Evolutionary conservation across 2,888 invertebrate genomes (phyloP), one percentile per base, ranked within the genome.

Genomic region (Heliconius hortense): DNA sequence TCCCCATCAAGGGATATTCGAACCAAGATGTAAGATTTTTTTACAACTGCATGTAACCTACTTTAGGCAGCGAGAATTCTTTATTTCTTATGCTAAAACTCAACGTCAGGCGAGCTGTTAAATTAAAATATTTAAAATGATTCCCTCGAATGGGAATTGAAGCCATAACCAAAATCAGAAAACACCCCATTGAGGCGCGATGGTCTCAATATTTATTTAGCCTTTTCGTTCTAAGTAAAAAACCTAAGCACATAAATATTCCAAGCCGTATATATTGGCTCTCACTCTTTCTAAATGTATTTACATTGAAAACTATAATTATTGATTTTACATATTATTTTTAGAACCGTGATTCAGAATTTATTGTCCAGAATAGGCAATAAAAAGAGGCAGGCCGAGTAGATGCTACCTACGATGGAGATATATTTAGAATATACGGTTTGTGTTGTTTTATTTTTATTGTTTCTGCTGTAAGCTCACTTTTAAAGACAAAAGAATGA

Each of bases 241-340:
- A 13, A 26, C n/a, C 1, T 59, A 26, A 59, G 4, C 13, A 59
- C 13, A 7, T 60, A 60, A 26, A 48, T 21, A 67, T 4, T 8
- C 26, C 43, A 8, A 35, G 8, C 31, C 24, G 15, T 67, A 24
- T 26, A n/a, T 15, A 35, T 64, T n/a, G 35, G 13, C 13, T 13
- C 39, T 39, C 64, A 21, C 11, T 13, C 64, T n/a, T 31, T 63
- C 63, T 39, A 39, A 64, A 64, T n/a, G 13, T n/a, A 35, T 35
- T 11, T 3, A 39, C n/a, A 35, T 39, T 24, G 24, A 24, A 39
- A 39, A 39, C 64, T 24, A 64, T 64, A 64, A 64, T 39, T 64
- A 64, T 64, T 24, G 64, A 64, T 64, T 64, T 39, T 39, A 64
- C 64, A 64, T 64, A 64, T 39, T 64, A 64, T 64, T 64, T 64